Evolutionary conservation across 2,797 vertebrate species (phyloP).

Genomic region (Urosaurus nigricauda): DNA sequence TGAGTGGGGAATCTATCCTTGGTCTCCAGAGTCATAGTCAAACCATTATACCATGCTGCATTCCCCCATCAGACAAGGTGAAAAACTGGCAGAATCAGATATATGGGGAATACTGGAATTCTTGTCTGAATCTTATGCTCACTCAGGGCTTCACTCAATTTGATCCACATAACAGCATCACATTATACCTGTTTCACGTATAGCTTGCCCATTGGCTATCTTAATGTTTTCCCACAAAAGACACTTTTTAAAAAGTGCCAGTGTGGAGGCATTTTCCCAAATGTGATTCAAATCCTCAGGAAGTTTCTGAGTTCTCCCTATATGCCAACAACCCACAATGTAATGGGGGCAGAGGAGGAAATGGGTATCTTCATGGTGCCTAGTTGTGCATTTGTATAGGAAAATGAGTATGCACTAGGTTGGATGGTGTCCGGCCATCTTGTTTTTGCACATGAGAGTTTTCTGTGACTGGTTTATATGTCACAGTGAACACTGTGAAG

Average conservation of each 20-base stretch:
- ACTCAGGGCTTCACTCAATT: neutral
- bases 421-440: neutral
- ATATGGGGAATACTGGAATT: neutral
- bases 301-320: neutral
- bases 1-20: too few species aligned
- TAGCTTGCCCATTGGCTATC: neutral
- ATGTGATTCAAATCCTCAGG: neutral
- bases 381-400: neutral
- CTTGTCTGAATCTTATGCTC: neutral
- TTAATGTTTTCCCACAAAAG: too few species aligned
- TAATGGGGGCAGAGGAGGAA: neutral
- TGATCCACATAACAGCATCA: neutral
- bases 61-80: neutral
- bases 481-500: neutral
- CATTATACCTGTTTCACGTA: neutral
- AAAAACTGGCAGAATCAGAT: neutral
- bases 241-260: neutral
- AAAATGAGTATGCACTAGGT: neutral
- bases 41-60: too few species aligned
- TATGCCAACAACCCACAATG: neutral
- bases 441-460: too few species aligned
- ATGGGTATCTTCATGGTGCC: neutral
- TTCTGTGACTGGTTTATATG: neutral
- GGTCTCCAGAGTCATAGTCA: too few species aligned
- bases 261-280: neutral